A percentile compares a stretch with the other conserved stretches of the same genome.
Evolutionary conservation across 2,113 vertebrate species (phyloP).

Genomic region (Nannobrachium achirus): DNA sequence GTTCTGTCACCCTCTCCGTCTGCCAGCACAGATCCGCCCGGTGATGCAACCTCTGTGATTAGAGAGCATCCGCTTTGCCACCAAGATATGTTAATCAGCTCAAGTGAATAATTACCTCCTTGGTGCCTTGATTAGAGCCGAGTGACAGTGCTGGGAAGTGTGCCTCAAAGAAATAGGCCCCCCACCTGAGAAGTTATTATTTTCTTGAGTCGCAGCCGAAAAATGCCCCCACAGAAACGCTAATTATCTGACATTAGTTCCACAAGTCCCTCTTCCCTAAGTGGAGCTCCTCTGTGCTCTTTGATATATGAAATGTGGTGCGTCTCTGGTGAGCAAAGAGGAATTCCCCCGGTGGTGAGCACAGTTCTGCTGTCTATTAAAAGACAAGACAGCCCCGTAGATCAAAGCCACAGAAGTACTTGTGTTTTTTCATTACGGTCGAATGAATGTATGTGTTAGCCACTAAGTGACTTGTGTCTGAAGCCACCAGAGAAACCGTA

Average conservation of each 20-base stretch:
- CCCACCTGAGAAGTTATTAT: conserved; percentile 65
- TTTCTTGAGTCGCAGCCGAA: conserved; percentile 52
- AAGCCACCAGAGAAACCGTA: not conserved
- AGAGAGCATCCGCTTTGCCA: conserved; percentile 43
- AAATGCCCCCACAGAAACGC: conserved; percentile 63
- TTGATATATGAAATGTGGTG: conserved; percentile 57
- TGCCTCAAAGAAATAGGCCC: conserved; percentile 69
- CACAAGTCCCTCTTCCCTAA: conserved; percentile 40
- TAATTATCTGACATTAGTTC: conserved; percentile 69
- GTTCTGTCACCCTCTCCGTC: conserved; percentile 29
- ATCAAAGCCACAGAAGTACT: conserved; percentile 27
- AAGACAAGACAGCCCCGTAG: conserved; percentile 35
- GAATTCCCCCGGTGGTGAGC: conserved; percentile 43
- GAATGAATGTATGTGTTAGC: conserved; percentile 12
- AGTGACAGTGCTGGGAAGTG: conserved; percentile 44
- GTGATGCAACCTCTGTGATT: conserved; percentile 56
- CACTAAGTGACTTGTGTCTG: not conserved
- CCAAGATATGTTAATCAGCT: conserved; percentile 61
- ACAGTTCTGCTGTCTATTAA: conserved; percentile 58
- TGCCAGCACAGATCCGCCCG: conserved; percentile 16
- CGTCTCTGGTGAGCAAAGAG: conserved; percentile 41
- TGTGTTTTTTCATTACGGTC: conserved; percentile 25
- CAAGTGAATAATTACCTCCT: conserved; percentile 69
- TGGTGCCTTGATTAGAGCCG: conserved; percentile 65
- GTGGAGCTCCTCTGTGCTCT: conserved; percentile 41